These are phyloP conservation scores for Ceratina japonica DNA, from an alignment of 1,140 invertebrate genomes.

Conservation along the genomic window DNA sequence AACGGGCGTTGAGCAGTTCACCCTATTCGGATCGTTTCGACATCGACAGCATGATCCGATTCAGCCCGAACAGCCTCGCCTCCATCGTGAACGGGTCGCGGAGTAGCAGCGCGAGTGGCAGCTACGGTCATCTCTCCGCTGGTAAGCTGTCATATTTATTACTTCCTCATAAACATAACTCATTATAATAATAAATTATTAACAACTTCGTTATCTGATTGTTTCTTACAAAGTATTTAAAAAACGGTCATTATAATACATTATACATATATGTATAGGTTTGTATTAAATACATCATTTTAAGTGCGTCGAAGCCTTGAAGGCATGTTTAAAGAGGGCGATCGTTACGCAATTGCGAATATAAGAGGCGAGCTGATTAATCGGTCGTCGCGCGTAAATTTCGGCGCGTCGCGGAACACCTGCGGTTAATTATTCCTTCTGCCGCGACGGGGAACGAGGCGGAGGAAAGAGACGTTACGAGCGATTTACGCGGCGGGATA, in stretches of 20 bases:
- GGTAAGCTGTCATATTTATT: conserved; percentile 81
- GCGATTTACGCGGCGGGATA: conserved; percentile 31
- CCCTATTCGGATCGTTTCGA: conserved; percentile 97
- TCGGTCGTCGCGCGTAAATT: conserved; percentile 11
- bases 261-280: too few species aligned
- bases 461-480: neutral
- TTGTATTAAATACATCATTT: too few species aligned
- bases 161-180: too few species aligned
- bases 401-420: conserved; percentile 17
- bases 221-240: too few species aligned
- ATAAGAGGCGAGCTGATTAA: neutral
- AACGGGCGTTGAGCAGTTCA: conserved; percentile 95
- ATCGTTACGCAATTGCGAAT: too few species aligned
- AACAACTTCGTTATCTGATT: too few species aligned
- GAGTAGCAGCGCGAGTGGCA: conserved; percentile 92
- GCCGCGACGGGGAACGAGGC: too few species aligned
- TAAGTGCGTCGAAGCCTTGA: too few species aligned
- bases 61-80: conserved; percentile 95
- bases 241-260: too few species aligned
- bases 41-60: conserved; percentile 96
- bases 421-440: conserved; percentile 19
- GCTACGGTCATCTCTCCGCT: conserved; percentile 95
- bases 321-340: too few species aligned
- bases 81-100: conserved; percentile 94
- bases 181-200: too few species aligned